These are phyloP conservation scores for Rhinopomastus cyanomelas DNA, from an alignment of 2,113 vertebrate genomes.

Conservation along the genomic window DNA sequence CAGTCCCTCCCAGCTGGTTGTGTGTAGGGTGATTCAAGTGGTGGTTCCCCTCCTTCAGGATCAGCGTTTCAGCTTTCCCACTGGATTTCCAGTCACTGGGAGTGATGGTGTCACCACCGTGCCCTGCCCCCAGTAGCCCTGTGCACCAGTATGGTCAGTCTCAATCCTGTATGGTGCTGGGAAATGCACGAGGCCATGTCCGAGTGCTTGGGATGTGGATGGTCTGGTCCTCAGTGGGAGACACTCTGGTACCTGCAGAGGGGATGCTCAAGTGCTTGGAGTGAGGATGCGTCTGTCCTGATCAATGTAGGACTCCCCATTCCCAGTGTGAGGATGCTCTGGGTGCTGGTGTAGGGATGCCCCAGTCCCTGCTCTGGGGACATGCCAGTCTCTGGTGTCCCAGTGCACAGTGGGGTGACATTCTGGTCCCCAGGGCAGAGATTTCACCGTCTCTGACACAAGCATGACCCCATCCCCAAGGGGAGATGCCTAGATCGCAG, in stretches of 20 bases:
- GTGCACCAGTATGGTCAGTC: fast-evolving
- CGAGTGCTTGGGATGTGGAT: fast-evolving
- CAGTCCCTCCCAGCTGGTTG: background rate
- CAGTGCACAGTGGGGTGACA: background rate
- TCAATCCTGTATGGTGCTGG: background rate
- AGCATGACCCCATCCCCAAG: background rate
- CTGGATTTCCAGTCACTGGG: background rate
- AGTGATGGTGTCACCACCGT: fast-evolving
- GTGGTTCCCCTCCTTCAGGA: background rate
- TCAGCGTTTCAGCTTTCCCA: background rate
- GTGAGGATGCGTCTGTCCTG: background rate
- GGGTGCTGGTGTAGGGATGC: background rate
- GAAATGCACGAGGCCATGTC: background rate
- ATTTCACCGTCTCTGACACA: background rate
- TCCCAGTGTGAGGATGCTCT: background rate
- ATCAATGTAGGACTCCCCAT: background rate
- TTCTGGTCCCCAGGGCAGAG: background rate
- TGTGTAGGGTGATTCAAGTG: fast-evolving
- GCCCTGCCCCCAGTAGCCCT: background rate
- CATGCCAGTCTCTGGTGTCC: no score
- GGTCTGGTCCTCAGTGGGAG: no score
- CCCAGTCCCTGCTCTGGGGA: background rate
- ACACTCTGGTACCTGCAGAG: no score
- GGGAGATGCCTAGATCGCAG: background rate
- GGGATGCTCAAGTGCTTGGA: background rate